Conservation (phyloP, 2,113 vertebrate species). For the Neodon shergylaensis region DNA sequence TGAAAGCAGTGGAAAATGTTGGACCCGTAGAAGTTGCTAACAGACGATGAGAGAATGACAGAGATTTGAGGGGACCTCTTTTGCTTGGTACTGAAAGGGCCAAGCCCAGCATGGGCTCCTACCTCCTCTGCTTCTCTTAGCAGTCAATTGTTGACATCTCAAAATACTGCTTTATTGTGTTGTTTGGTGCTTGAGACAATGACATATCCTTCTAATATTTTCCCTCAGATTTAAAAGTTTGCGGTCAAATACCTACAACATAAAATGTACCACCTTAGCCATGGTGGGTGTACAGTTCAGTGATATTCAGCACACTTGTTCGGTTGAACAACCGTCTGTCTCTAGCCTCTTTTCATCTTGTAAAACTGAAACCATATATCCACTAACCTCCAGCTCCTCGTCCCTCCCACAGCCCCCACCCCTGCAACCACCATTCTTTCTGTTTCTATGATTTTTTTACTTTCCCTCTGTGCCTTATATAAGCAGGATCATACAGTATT, state of each 20-base stretch:
- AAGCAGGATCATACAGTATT: fast-evolving
- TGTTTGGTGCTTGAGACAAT: fast-evolving
- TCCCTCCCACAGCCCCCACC: neutral
- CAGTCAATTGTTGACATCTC: fast-evolving
- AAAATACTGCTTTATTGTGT: neutral
- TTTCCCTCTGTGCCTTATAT: fast-evolving
- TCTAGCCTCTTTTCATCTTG: neutral
- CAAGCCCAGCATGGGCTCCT: fast-evolving
- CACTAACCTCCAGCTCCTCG: no score
- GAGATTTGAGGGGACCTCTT: slow-evolving; percentile 62
- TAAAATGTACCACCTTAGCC: neutral
- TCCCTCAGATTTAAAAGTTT: neutral
- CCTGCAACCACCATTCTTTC: neutral
- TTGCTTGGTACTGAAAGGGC: slow-evolving; percentile 32
- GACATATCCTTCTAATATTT: neutral
- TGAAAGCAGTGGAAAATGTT: slow-evolving; percentile 73
- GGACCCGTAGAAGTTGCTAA: neutral
- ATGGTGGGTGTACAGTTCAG: neutral
- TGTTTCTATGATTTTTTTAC: neutral
- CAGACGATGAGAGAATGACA: neutral
- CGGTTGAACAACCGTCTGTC: neutral
- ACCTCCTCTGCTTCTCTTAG: neutral
- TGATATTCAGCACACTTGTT: neutral
- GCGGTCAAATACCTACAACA: neutral
- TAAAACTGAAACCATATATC: neutral